A percentile compares a stretch with the other conserved stretches of the same genome.
phyloP scores from a whole-genome alignment of 2,113 vertebrate species.

The Carassius auratus region DNA sequence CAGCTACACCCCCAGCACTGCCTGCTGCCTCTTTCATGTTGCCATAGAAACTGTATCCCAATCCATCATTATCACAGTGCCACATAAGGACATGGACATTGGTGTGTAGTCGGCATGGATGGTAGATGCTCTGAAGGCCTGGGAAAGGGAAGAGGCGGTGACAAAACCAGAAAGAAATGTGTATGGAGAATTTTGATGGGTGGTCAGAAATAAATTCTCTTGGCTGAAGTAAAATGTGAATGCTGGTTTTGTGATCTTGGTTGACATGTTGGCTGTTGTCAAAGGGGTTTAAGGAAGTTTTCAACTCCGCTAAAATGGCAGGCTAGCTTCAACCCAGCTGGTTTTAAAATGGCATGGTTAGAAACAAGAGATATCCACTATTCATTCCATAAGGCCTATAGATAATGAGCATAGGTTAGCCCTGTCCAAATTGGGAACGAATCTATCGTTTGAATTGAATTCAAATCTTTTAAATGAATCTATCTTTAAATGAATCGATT shows the following conservation, averaged over 20 bases:
- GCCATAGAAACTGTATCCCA: slow-evolving; percentile 57
- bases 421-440: neutral
- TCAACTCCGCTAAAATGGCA: neutral
- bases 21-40: slow-evolving; percentile 49
- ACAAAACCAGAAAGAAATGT: neutral
- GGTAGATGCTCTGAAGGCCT: neutral
- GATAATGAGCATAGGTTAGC: neutral
- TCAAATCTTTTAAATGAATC: neutral
- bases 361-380: neutral
- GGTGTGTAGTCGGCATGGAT: slow-evolving; percentile 28
- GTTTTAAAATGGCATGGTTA: neutral
- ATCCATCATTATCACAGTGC: slow-evolving; percentile 46
- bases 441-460: neutral
- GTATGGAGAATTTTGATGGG: neutral
- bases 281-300: neutral
- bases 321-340: neutral
- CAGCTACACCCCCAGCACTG: slow-evolving; percentile 4
- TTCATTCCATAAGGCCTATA: neutral
- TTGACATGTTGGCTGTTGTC: neutral
- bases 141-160: neutral
- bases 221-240: neutral
- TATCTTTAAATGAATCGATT: neutral
- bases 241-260: neutral
- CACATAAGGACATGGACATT: slow-evolving; percentile 48
- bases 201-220: neutral